phyloP scores from a whole-genome alignment of 2,888 invertebrate species.

The Brachyptera risi region DNA sequence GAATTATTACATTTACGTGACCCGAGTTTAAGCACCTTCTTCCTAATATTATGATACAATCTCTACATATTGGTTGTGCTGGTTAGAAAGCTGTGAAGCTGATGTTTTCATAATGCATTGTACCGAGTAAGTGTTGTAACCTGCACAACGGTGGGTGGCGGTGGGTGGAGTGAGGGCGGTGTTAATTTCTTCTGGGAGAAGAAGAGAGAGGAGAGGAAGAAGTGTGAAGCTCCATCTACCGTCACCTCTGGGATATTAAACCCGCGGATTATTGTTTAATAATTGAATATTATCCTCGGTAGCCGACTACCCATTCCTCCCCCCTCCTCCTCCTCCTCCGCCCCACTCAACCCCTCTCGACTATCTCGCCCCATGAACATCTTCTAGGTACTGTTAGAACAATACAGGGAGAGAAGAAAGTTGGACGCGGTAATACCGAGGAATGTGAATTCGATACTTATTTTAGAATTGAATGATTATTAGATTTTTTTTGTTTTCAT shows the following conservation, averaged over 20 bases:
- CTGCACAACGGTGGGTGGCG: no score
- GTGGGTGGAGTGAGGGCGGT: background rate
- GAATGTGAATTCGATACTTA: no score
- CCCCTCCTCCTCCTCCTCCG: background rate
- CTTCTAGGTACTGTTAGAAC: background rate
- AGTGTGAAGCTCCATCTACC: background rate
- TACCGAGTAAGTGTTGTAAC: no score
- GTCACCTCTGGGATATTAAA: conserved; percentile 30
- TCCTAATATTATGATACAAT: no score
- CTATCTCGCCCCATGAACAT: background rate
- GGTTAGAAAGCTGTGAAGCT: no score
- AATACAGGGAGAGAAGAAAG: background rate
- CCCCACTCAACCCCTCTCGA: background rate
- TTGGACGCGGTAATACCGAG: no score
- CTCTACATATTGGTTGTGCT: no score
- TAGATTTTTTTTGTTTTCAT: no score
- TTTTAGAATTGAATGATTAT: no score
- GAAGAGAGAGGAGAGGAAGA: background rate
- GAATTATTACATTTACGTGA: no score
- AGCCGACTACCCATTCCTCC: conserved; percentile 2
- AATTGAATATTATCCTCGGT: conserved; percentile 33
- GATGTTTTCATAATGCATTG: no score
- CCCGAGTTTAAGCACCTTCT: no score
- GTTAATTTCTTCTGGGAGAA: conserved; percentile 31
- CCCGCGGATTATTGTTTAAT: conserved; percentile 34